Conservation (phyloP, 2,888 invertebrate species). For the Acholoe squamosa region DNA sequence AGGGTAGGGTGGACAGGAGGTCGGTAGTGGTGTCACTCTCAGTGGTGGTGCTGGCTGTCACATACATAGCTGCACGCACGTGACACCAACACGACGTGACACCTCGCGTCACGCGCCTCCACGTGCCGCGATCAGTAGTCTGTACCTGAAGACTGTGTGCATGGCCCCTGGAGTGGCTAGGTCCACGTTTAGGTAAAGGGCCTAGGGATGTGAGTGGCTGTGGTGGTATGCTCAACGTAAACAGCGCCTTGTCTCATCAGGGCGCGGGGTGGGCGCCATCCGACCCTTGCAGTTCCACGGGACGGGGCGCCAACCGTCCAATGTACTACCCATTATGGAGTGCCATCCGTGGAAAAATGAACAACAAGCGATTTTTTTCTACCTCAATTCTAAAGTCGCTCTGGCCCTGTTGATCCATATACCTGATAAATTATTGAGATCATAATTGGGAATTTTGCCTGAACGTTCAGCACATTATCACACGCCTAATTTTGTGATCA, state of each 20-base stretch:
- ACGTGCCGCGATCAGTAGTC: not conserved
- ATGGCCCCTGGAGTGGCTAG: not conserved
- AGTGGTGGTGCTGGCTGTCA: not conserved
- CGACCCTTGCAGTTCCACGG: not conserved
- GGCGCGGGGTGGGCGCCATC: not conserved
- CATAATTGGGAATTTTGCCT: too few relatives aligned
- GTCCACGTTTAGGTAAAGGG: not conserved
- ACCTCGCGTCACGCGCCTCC: not conserved
- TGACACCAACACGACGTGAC: not conserved
- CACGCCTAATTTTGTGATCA: too few relatives aligned
- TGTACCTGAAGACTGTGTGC: too few relatives aligned
- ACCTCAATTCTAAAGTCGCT: too few relatives aligned
- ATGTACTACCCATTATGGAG: not conserved
- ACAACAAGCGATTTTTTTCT: too few relatives aligned
- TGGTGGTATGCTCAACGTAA: not conserved
- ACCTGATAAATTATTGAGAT: too few relatives aligned
- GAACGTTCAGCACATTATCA: too few relatives aligned
- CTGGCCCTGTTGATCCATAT: too few relatives aligned
- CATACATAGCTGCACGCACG: conserved; percentile 24
- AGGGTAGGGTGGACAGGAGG: not conserved
- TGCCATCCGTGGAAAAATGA: not conserved
- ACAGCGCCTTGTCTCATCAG: conserved; percentile 1
- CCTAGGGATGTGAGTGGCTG: not conserved
- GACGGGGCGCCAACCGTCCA: not conserved
- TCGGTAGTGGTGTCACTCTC: not conserved